Base-by-base conservation (phyloP, 1,140 invertebrate genomes). In the Fopius arisanus region DNA sequence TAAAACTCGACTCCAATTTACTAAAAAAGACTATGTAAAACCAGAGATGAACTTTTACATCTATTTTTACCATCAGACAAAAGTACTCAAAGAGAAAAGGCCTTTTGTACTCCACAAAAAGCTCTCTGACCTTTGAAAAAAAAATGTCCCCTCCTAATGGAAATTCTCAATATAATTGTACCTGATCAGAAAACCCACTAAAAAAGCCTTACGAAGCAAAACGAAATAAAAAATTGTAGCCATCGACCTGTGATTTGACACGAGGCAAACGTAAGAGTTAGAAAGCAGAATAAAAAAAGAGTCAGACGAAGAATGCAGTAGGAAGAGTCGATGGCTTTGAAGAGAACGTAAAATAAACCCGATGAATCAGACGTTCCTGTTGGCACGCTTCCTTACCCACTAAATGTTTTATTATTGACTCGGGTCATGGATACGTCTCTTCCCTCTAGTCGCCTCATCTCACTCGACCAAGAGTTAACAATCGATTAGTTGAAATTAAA, bases 371-470 rank as follows among this genome's bases (percentile, higher is more conserved):
- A 76, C 23, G 62, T 51, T 75, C 73, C 69, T 81, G 77, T 83
- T 82, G 81, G 81, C 81, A 82, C 79, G 80, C 76, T 65, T 75
- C 73, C 31, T 66, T 69, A 62, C 66, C 67, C 65, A 75, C 75
- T 54, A 81, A 81, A 76, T 76, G 79, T 82, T 75, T 82, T 81
- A 82, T 82, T 82, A 81, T 82, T 83, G 82, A 82, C 80, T 78
- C 76, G 78, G 80, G 82, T 83, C 82, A 81, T 81, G 82, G 78
- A 82, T 79, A 75, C 70, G 31, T 70, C 29, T 59, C 19, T 26
- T 59, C 19, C 54, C 54, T 26, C 54, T 59, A 26, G 54, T 26
- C 54, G 14, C 23, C 19, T 59, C 19, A 26, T 23, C 19, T 28
- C 10, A 3, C 26, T 3, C 54, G 21, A 26, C 10, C 21, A 12